These are phyloP conservation scores for Cinclus cinclus DNA, from an alignment of 2,113 vertebrate species.

Conservation along the genomic window DNA sequence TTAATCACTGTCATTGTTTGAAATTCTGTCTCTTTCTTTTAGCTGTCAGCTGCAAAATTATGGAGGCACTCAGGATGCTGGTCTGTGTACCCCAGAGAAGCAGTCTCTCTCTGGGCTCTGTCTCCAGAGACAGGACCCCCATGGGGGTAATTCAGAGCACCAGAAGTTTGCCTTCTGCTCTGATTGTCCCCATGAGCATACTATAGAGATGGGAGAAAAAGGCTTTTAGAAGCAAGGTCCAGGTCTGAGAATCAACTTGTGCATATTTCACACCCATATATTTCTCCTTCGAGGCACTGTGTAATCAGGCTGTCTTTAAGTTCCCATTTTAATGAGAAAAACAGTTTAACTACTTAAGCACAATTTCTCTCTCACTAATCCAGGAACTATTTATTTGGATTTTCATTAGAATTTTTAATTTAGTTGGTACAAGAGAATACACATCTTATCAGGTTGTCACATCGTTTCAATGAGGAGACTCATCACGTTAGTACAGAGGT, in stretches of 20 bases:
- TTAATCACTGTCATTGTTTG: neutral
- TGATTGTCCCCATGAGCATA: neutral
- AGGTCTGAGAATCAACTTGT: neutral
- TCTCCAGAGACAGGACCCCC: neutral
- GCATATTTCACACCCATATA: neutral
- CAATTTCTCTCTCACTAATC: neutral
- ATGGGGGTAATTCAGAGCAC: neutral
- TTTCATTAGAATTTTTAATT: neutral
- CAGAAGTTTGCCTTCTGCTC: neutral
- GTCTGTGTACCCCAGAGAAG: neutral
- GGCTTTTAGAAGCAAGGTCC: neutral
- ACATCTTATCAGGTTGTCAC: neutral
- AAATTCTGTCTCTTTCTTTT: neutral
- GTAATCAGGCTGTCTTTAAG: neutral
- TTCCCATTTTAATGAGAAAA: neutral
- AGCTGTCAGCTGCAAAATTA: constrained; percentile 3
- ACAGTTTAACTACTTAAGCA: neutral
- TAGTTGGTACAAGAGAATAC: neutral
- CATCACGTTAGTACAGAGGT: neutral
- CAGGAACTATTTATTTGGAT: neutral
- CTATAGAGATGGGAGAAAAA: neutral
- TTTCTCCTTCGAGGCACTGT: neutral
- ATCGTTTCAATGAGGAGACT: neutral
- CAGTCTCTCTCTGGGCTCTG: neutral
- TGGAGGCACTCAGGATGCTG: neutral